Evolutionary conservation across 1,140 invertebrate genomes (phyloP).

Genomic region (Diplogasteroides magnus): DNA sequence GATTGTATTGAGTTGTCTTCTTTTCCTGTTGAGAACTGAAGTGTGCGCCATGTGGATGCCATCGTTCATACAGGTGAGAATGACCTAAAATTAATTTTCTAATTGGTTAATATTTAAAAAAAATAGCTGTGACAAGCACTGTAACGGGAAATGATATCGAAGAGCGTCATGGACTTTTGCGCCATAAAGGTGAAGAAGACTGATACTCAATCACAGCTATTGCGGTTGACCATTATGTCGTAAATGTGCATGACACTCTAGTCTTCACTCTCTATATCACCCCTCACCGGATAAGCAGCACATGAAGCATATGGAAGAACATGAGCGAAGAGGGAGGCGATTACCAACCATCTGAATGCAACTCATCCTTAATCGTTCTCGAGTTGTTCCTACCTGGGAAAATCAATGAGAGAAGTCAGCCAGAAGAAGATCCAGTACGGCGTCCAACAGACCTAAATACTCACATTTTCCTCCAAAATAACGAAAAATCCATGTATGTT

Average conservation of each 20-base stretch:
- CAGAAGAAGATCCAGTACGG: neutral
- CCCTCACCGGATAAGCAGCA: neutral
- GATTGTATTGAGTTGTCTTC: neutral
- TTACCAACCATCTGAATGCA: neutral
- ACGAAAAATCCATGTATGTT: no score
- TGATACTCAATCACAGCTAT: no score
- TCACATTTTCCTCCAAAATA: no score
- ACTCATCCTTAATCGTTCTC: no score
- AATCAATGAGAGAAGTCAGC: neutral
- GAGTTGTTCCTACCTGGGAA: neutral
- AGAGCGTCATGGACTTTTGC: no score
- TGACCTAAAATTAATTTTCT: neutral
- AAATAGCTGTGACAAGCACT: no score
- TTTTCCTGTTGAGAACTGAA: neutral
- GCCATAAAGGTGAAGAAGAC: no score
- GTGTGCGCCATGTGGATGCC: neutral
- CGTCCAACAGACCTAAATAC: neutral
- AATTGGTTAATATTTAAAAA: no score
- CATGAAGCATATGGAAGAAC: neutral
- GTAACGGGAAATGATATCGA: no score
- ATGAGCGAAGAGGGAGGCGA: neutral
- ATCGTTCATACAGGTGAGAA: neutral
- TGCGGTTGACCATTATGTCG: no score
- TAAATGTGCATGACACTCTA: no score
- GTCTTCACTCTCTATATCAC: no score